Evolutionary conservation across 2,113 vertebrate species (phyloP), one percentile per base, ranked within the genome.

Genomic region (Poeciliopsis turrubarensis): DNA sequence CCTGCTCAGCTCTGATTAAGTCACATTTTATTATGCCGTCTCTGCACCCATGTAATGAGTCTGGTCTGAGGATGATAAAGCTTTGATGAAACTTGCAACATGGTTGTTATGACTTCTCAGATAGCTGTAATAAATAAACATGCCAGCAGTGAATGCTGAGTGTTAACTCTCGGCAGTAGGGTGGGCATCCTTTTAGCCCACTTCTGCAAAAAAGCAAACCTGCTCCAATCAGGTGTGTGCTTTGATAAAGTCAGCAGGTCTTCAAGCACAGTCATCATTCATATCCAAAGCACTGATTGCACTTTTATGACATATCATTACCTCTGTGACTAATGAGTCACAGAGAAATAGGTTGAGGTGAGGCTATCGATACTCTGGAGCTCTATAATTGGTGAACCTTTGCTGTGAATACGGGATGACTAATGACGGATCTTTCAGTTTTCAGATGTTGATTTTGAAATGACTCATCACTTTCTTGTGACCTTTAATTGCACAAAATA

Each of bases 61-160:
- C 93, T 92, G 94, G 83, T 64, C 26, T 92, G 89, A 91, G 94
- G 87, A 89, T 93, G 95, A 95, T 96, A 95, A 95, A 93, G 90
- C 89, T 81, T 87, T 94, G 94, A 96, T 95, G 93, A 94, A 96
- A 94, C 87, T 92, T 92, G 91, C 91, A 76, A 76, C 79, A 83
- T 89, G 91, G 91, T 90, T 86, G 91, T 90, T 93, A 93, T 88
- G 95, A 95, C 95, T 94, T 92, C 93, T 88, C 91, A 83, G 89
- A 80, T 90, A 91, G 73, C 87, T 86, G 86, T 78, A 89, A 91
- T 75, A 91, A 93, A 93, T 57, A 54, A n/a, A 32, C 93, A 93
- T 90, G 27, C 57, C 83, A 91, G 75, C 80, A 82, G 73, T 63
- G 74, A 73, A 78, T 57, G 71, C 61, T 34, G 65, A 78, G 60